Conservation (phyloP, 2,113 vertebrate genomes). For the Ranitomeya variabilis region DNA sequence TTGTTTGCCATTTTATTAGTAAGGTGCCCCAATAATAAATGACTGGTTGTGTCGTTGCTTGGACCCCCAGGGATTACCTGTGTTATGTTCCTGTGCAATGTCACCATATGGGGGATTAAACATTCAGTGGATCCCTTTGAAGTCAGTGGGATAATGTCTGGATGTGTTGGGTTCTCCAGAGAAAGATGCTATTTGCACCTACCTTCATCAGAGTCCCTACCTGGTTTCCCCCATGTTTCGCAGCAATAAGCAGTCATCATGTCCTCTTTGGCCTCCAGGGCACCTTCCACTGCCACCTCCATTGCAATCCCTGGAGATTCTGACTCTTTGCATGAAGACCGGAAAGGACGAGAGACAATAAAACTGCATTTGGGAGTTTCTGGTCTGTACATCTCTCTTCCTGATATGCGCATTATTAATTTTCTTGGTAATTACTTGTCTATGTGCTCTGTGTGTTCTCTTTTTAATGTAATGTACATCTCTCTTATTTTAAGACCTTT, state of each 20-base stretch:
- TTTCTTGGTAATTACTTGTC: not conserved
- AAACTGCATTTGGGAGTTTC: constrained; percentile 73
- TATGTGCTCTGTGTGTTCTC: not conserved
- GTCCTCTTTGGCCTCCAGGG: constrained; percentile 69
- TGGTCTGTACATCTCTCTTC: constrained; percentile 64
- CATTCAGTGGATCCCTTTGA: too few species aligned
- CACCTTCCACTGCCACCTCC: constrained; percentile 88
- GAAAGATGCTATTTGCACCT: too few species aligned
- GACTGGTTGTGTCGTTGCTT: too few species aligned
- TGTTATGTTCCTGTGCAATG: too few species aligned
- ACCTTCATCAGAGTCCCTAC: too few species aligned
- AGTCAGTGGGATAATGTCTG: too few species aligned
- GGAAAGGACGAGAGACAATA: constrained; percentile 83
- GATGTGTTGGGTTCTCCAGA: too few species aligned
- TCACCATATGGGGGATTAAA: too few species aligned
- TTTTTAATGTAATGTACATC: not conserved
- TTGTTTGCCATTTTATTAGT: too few species aligned
- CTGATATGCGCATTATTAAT: not conserved
- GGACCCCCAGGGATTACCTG: too few species aligned
- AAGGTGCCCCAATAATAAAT: too few species aligned
- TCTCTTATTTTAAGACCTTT: constrained; percentile 71
- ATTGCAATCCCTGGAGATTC: constrained; percentile 79
- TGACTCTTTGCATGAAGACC: constrained; percentile 83
- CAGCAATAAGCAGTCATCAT: not conserved
- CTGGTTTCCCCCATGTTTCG: too few species aligned